Evolutionary conservation across 1,140 invertebrate species (phyloP).

Genomic region (Orius insidiosus): DNA sequence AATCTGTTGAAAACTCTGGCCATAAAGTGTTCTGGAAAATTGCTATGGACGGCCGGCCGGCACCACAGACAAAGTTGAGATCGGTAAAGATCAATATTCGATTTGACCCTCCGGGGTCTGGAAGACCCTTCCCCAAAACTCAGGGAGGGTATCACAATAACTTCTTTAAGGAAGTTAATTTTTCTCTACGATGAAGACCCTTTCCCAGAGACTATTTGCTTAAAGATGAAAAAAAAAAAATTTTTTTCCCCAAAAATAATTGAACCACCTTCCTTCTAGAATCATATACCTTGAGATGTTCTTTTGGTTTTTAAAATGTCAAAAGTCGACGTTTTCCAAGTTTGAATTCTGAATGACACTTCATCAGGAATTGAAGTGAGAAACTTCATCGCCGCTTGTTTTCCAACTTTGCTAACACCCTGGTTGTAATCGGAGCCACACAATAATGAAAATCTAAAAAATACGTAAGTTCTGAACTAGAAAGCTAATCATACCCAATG

Average conservation of each 20-base stretch:
- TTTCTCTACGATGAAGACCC: too few species aligned
- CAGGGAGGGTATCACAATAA: too few species aligned
- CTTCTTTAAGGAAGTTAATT: constrained; percentile 7
- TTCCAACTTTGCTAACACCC: constrained; percentile 63
- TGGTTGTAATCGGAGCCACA: constrained; percentile 76
- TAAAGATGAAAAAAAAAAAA: constrained; percentile 7
- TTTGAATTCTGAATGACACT: constrained; percentile 39
- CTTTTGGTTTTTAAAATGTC: background rate
- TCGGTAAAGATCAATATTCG: too few species aligned
- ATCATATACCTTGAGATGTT: background rate
- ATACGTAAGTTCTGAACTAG: background rate
- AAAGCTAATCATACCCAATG: constrained; percentile 30
- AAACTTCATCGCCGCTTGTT: constrained; percentile 56
- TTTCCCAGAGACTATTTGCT: too few species aligned
- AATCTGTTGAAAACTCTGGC: constrained; percentile 52
- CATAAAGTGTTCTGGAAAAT: constrained; percentile 22
- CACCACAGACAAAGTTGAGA: too few species aligned
- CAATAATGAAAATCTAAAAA: constrained; percentile 45
- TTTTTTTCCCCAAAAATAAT: background rate
- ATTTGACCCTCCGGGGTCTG: too few species aligned
- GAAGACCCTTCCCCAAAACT: too few species aligned
- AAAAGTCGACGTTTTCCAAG: background rate
- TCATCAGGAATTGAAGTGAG: constrained; percentile 41
- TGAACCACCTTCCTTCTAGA: too few species aligned
- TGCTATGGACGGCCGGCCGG: too few species aligned